A percentile compares a stretch with the other conserved stretches of the same genome.
These are phyloP conservation scores for Centropyge bicolor DNA, from an alignment of 2,797 vertebrate species.

Conservation along the genomic window DNA sequence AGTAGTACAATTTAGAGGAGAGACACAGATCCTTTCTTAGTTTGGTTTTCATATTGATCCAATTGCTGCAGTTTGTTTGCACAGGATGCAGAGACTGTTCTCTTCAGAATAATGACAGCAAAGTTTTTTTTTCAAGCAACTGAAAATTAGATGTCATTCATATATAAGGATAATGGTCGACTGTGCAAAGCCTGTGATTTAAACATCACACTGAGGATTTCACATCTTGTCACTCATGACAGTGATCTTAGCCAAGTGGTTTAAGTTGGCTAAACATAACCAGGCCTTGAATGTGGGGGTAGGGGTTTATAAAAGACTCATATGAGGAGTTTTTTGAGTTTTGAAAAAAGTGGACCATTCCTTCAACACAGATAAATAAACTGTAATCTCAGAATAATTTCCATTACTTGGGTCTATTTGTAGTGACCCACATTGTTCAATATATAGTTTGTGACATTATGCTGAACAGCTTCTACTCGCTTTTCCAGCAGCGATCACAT, in stretches of 20 bases:
- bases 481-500: background rate
- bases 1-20: background rate
- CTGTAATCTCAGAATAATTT: background rate
- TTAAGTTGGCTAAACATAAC: background rate
- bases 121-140: background rate
- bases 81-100: background rate
- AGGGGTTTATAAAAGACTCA: background rate
- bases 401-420: too few species aligned
- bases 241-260: background rate
- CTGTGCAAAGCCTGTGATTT: background rate
- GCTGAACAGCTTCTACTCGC: background rate
- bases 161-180: background rate
- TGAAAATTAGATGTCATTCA: background rate
- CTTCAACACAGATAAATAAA: background rate
- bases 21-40: background rate
- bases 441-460: background rate
- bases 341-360: background rate
- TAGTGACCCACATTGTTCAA: constrained; percentile 1
- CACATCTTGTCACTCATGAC: background rate
- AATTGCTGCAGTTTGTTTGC: background rate
- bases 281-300: too few species aligned
- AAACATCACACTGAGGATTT: background rate
- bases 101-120: background rate
- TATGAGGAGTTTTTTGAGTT: background rate
- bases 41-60: background rate